Evolutionary conservation across 2,797 vertebrate species (phyloP).

Genomic region (Ctenochaetus hawaiiensis): DNA sequence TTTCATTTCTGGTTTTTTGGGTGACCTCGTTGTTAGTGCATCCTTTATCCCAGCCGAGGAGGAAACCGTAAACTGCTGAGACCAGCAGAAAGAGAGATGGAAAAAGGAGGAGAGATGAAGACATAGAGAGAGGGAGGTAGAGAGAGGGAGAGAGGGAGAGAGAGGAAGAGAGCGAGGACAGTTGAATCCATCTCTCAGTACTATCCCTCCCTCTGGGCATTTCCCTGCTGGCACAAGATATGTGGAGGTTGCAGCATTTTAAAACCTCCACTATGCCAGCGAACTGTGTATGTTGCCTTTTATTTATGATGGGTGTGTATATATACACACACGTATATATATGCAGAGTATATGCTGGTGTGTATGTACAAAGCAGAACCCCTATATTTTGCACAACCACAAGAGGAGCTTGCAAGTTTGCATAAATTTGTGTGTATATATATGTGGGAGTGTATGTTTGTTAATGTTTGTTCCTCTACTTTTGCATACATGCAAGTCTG

Average conservation of each 20-base stretch:
- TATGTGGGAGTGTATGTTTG: slow-evolving; percentile 47
- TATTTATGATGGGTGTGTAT: slow-evolving; percentile 42
- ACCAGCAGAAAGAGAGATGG: slow-evolving; percentile 60
- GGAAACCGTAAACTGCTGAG: slow-evolving; percentile 60
- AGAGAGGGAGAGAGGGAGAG: slow-evolving; percentile 19
- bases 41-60: slow-evolving; percentile 39
- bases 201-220: slow-evolving; percentile 65
- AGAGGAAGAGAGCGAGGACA: slow-evolving; percentile 16
- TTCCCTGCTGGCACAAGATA: slow-evolving; percentile 62
- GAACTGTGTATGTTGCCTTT: slow-evolving; percentile 29
- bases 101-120: background rate
- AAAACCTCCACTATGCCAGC: slow-evolving; percentile 42
- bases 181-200: slow-evolving; percentile 55
- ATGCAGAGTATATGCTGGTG: background rate
- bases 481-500: slow-evolving; percentile 1
- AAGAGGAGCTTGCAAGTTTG: slow-evolving; percentile 3
- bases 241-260: slow-evolving; percentile 57
- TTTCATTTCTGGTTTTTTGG: slow-evolving; percentile 54
- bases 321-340: background rate
- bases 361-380: slow-evolving; percentile 15
- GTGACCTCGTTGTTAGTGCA: slow-evolving; percentile 64
- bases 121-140: background rate
- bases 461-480: slow-evolving; percentile 43
- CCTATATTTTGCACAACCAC: slow-evolving; percentile 21
- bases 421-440: background rate